Evolutionary conservation across 1,140 invertebrate species (phyloP), one percentile per base, ranked within the genome.

Genomic region (Bombus superbus): DNA sequence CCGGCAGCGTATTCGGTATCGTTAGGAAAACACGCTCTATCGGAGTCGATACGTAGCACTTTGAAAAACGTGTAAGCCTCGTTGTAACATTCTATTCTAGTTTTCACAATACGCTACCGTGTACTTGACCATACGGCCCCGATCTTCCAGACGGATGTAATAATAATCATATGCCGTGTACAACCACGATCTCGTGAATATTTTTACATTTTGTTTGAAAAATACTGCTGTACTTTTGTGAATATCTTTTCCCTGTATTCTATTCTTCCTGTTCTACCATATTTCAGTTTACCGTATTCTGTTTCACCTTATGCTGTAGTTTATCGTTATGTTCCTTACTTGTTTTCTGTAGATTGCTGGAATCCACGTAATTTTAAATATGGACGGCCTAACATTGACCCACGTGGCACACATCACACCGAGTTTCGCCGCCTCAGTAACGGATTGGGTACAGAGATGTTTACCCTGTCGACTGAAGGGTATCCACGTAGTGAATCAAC

Each of bases 401-500:
- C 97, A 98, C 57, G 96, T 97, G 3, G 96, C 96, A n/a, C 96
- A 97, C 32, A 96, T 97, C 86, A 97, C 97, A 3, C 97, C 97
- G 0, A 96, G 90, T 88, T 97, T 96, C 94, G 97, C 96, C 69
- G 96, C 95, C 92, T 96, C 95, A 92, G 93, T 96, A 64, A 91
- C 96, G 57, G 97, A 96, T 73, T 97, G 96, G 95, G 95, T 97
- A 83, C 97, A 97, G 93, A 97, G 97, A 85, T 96, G 96, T 86
- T 94, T 97, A 53, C 97, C 97, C 0, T 90, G 96, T 57, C 96
- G 97, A 28, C 91, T 98, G 5, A 97, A 97, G 92, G 96, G 96
- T 3, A 96, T 97, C 68, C 97, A 98, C 91, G 96, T 98, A 79
- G 95, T 98, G 25, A 98, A 98, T 94, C 97, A 98, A 92, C 97